These are phyloP conservation scores for Anagrus nilaparvatae DNA, from an alignment of 1,140 invertebrate genomes.

Conservation along the genomic window DNA sequence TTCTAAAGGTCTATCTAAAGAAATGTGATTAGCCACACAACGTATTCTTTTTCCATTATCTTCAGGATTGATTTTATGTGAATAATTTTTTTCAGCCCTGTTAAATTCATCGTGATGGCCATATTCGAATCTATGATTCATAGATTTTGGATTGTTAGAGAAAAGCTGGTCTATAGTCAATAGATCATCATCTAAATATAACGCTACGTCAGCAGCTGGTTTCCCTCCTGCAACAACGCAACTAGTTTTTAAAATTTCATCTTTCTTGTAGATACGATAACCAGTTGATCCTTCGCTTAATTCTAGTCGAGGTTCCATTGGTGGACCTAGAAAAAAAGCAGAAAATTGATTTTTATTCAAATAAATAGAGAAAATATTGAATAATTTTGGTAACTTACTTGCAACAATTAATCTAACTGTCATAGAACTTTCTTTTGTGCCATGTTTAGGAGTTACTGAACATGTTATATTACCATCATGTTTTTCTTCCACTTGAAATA, in stretches of 20 bases:
- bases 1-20: conserved; percentile 40
- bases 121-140: conserved; percentile 5
- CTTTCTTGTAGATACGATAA: neutral
- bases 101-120: too few relatives aligned
- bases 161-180: neutral
- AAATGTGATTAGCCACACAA: conserved; percentile 56
- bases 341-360: conserved; percentile 3
- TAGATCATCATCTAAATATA: conserved; percentile 51
- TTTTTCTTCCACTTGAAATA: conserved; percentile 48
- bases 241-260: conserved; percentile 19
- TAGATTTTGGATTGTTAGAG: neutral
- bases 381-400: conserved; percentile 46
- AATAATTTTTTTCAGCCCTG: too few relatives aligned
- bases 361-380: neutral
- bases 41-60: conserved; percentile 54
- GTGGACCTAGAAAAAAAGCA: conserved; percentile 13
- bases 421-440: conserved; percentile 33
- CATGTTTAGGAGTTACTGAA: conserved; percentile 42
- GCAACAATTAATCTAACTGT: conserved; percentile 56
- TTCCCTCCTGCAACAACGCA: conserved; percentile 58
- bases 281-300: too few relatives aligned
- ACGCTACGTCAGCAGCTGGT: conserved; percentile 60
- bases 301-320: too few relatives aligned
- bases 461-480: conserved; percentile 61
- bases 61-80: conserved; percentile 40